These are phyloP conservation scores for Eledona agricola DNA, from an alignment of 2,888 invertebrate genomes.

Conservation along the genomic window DNA sequence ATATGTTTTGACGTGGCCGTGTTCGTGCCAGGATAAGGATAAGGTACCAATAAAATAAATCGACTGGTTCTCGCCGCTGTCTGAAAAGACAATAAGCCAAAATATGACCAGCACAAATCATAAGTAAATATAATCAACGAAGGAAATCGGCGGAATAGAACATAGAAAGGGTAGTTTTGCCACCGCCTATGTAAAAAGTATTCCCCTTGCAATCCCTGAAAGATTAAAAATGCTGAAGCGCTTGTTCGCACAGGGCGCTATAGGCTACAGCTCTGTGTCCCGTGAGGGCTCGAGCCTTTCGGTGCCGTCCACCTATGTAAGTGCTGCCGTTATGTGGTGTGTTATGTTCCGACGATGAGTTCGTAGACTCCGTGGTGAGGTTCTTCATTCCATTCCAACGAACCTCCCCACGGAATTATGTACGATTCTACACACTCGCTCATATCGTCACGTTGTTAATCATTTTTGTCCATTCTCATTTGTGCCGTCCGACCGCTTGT, in stretches of 20 bases:
- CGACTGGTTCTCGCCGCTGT: too few species aligned
- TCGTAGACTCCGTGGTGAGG: constrained; percentile 48
- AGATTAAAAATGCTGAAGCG: constrained; percentile 45
- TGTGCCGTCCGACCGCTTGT: constrained; percentile 61
- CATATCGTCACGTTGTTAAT: constrained; percentile 52
- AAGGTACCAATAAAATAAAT: too few species aligned
- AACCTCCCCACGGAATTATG: constrained; percentile 43
- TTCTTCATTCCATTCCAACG: constrained; percentile 31
- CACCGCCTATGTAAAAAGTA: constrained; percentile 27
- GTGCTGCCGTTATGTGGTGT: constrained; percentile 66
- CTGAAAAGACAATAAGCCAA: too few species aligned
- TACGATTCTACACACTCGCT: constrained; percentile 49
- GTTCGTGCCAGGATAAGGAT: too few species aligned
- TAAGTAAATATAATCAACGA: too few species aligned
- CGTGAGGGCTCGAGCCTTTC: constrained; percentile 81
- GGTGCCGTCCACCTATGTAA: constrained; percentile 79
- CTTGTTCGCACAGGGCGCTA: constrained; percentile 59
- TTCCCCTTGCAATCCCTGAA: constrained; percentile 10
- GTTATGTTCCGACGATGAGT: constrained; percentile 66
- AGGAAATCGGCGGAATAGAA: too few species aligned
- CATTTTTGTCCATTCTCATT: constrained; percentile 59
- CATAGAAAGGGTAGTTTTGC: background rate
- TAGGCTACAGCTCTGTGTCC: constrained; percentile 64
- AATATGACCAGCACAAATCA: too few species aligned
- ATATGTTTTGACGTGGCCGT: too few species aligned